Conservation (phyloP, 2,113 vertebrate species). For the Cavia aperea region DNA sequence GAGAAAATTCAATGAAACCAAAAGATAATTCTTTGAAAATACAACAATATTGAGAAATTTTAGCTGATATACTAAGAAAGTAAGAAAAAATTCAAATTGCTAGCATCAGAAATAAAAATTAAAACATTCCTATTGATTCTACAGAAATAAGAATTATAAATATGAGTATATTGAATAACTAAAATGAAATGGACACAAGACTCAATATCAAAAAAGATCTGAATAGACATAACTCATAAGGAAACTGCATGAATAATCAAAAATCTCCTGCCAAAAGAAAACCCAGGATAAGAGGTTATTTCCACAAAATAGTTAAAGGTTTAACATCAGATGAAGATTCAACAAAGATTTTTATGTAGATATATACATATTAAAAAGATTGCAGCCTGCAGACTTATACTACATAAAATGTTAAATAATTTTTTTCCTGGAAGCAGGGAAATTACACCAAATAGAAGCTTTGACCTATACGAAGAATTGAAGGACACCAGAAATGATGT, state of each 20-base stretch:
- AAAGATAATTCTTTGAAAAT: neutral
- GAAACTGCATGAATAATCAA: neutral
- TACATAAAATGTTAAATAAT: neutral
- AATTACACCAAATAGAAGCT: neutral
- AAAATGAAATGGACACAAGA: neutral
- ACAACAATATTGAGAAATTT: neutral
- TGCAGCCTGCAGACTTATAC: neutral
- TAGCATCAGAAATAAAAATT: neutral
- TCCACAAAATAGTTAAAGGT: neutral
- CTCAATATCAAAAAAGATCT: neutral
- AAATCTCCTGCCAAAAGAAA: neutral
- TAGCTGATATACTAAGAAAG: neutral
- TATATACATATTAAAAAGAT: neutral
- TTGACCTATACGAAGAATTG: neutral
- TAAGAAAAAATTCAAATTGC: neutral
- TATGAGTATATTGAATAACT: neutral
- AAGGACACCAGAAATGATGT: neutral
- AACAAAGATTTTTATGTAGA: neutral
- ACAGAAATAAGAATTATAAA: neutral
- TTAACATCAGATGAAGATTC: neutral
- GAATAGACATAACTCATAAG: neutral
- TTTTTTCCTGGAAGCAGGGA: neutral
- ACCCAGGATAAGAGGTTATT: neutral
- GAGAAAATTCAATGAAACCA: neutral
- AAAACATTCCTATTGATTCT: neutral